Percentiles rank a stretch among this genome's conserved stretches.
Conservation (phyloP, 2,888 invertebrate genomes). For the Panorpa germanica region DNA sequence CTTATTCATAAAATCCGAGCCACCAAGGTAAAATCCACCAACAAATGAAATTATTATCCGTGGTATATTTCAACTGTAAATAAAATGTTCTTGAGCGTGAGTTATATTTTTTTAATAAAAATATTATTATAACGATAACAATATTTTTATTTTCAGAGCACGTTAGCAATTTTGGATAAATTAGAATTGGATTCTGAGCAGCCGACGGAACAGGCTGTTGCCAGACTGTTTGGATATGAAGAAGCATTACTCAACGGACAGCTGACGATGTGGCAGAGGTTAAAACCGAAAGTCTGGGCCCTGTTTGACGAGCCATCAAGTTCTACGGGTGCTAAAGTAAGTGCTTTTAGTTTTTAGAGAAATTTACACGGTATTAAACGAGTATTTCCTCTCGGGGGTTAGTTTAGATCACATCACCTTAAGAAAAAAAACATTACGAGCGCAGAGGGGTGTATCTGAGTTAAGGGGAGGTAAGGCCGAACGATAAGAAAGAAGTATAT, state of each 20-base stretch:
- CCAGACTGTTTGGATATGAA: constrained; percentile 79
- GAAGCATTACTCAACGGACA: constrained; percentile 66
- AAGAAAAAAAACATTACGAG: background rate
- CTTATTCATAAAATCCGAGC: no score
- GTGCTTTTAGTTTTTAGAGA: no score
- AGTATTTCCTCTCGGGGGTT: no score
- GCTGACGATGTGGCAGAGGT: constrained; percentile 70
- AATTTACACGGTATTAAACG: no score
- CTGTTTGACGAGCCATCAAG: constrained; percentile 94
- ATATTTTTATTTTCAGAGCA: constrained; percentile 44
- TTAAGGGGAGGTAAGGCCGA: background rate
- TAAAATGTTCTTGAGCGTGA: no score
- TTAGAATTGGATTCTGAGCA: constrained; percentile 87
- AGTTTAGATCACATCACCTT: no score
- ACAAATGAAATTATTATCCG: no score
- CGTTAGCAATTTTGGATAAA: constrained; percentile 86
- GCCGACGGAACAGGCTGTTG: constrained; percentile 83
- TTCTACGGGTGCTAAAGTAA: constrained; percentile 77
- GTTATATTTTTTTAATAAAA: no score
- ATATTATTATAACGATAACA: no score
- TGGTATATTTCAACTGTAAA: no score
- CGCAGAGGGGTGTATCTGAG: background rate
- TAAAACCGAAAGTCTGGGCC: constrained; percentile 87
- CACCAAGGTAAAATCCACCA: no score
- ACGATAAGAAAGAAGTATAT: no score